Evolutionary conservation across 2,888 invertebrate genomes (phyloP).

Genomic region (Stramonita haemastoma): DNA sequence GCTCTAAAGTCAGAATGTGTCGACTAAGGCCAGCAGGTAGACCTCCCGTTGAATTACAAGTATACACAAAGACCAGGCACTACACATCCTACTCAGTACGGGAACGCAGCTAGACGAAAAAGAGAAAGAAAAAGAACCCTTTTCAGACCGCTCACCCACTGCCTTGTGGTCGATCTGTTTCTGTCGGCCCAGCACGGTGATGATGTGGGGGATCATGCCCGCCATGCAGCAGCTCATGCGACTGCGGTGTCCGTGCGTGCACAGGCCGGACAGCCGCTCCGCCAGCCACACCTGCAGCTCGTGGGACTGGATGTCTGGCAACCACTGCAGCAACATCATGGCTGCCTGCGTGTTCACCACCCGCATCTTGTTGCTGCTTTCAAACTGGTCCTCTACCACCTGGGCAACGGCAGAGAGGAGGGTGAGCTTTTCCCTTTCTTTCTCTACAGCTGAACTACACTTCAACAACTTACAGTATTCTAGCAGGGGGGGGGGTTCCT

Average conservation of each 20-base stretch:
- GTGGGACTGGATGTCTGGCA: constrained; percentile 78
- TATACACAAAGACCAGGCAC: not conserved
- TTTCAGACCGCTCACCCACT: constrained; percentile 63
- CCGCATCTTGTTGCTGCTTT: constrained; percentile 59
- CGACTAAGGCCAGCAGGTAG: no score
- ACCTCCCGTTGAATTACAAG: not conserved
- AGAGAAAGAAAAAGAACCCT: not conserved
- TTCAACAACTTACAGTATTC: no score
- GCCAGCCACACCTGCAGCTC: constrained; percentile 79
- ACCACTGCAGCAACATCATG: constrained; percentile 80
- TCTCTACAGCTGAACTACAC: not conserved
- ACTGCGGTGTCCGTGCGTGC: constrained; percentile 76
- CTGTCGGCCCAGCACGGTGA: constrained; percentile 78
- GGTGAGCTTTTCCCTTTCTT: not conserved
- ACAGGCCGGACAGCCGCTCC: constrained; percentile 73
- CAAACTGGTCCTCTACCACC: constrained; percentile 67
- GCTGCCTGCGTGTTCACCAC: constrained; percentile 79
- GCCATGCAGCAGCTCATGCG: constrained; percentile 80
- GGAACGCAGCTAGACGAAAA: no score
- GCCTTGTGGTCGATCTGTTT: constrained; percentile 78
- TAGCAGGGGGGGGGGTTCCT: no score
- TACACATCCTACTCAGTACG: not conserved
- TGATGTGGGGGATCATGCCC: constrained; percentile 79
- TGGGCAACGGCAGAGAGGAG: constrained; percentile 34
- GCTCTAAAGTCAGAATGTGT: no score